Evolutionary conservation across 2,113 vertebrate genomes (phyloP).

Genomic region (Bettongia penicillata): DNA sequence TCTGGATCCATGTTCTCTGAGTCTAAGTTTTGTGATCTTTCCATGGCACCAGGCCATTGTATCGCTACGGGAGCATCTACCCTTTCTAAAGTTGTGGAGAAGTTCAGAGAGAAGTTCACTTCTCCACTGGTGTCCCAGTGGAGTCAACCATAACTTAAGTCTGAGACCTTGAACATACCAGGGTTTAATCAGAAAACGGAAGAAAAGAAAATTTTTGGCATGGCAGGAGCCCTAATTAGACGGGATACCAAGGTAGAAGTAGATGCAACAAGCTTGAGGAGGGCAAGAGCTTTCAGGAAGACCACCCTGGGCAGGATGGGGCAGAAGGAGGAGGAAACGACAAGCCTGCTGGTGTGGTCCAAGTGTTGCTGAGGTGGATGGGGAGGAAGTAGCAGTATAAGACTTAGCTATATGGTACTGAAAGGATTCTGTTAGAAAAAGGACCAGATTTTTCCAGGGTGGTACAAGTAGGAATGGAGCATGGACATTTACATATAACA

Average conservation of each 20-base stretch:
- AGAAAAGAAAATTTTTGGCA: neutral
- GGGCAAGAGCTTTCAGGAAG: neutral
- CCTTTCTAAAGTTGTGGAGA: neutral
- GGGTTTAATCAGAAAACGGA: neutral
- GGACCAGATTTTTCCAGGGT: neutral
- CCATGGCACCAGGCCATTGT: neutral
- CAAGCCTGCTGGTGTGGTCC: neutral
- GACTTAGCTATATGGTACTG: too few species aligned
- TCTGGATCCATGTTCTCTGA: too few species aligned
- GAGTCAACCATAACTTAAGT: neutral
- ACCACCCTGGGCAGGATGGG: neutral
- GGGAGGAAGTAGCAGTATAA: neutral
- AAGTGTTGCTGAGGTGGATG: neutral
- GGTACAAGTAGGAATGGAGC: neutral
- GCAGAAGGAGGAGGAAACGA: neutral
- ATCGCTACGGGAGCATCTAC: neutral
- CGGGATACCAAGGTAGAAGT: neutral
- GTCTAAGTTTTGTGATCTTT: neutral
- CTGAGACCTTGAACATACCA: neutral
- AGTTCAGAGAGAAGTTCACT: neutral
- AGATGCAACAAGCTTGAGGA: neutral
- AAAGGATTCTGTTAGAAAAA: neutral
- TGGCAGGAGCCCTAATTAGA: neutral
- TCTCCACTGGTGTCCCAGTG: neutral
- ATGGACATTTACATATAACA: conserved; percentile 1